Base-by-base conservation (phyloP, 2,797 vertebrate genomes). In the Poecilia wingei region DNA sequence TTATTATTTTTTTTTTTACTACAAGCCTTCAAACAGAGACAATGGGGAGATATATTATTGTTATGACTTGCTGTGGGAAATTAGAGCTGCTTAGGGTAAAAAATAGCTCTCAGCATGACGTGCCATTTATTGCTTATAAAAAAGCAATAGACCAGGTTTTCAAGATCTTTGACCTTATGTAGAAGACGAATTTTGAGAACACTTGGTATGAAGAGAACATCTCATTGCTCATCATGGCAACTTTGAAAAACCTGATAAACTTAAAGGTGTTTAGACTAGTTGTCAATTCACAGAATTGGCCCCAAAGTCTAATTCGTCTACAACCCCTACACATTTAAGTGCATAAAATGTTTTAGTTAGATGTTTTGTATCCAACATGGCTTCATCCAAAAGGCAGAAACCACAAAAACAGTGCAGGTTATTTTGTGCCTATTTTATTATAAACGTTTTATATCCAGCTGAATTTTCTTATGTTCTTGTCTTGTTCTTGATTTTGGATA, bases 1-100 rank as follows among this genome's bases (percentile, higher is more conserved):
- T 39, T 39, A 39, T 39, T 39, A 6, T 41, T 8, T 41, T 39
- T 39, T 55, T 84, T 83, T 73, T 8, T 79, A 33, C 47, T 12
- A 7, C 77, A 79, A 72, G 55, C n/a, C 73, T 18, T 36, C 73
- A 43, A 83, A 16, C 74, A 84, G 20, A 33, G 59, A 33, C 59
- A 33, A 18, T 64, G 59, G 31, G 31, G 28, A 7, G 16, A 20
- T 28, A 66, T 18, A 22, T 61, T 33, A 16, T 61, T 13, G 14
- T 33, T 61, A 33, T 39, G 16, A 18, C 33, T 66, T 66, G 33
- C 33, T 36, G 33, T 39, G 33, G 3, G 36, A 39, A 66, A 66
- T 66, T 66, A 4, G 16, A 39, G 18, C 33, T 66, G 61, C 3
- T 20, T 36, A 33, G 59, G 31, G 31, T 66, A 66, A 39, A 18